Base-by-base conservation (phyloP, 2,797 vertebrate species). In the Danio tinwini region DNA sequence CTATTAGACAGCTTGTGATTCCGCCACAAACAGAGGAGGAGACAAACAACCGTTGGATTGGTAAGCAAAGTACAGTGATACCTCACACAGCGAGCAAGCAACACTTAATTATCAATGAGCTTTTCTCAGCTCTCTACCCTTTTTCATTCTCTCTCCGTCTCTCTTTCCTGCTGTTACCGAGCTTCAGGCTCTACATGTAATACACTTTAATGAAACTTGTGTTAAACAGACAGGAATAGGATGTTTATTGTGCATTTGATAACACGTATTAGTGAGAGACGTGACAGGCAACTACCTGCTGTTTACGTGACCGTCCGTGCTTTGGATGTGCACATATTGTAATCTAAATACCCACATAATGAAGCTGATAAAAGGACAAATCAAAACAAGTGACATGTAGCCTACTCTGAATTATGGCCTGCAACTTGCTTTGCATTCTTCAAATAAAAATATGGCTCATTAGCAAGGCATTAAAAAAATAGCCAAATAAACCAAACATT, bases 61-160 rank as follows among this genome's bases (percentile, higher is more conserved):
- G 71, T 79, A 83, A 84, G 78, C 75, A 84, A 84, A 85, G 62
- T 85, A 74, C 62, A 62, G 78, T 40, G 45, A 89, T 90, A 89
- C 90, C 91, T 90, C 92, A 92, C 93, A 93, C 91, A 85, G 88
- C 90, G 91, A 92, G 92, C 92, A 93, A 94, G 92, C 92, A 93
- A 92, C 93, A 92, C 92, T 95, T 95, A 94, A 94, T 94, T 95
- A 94, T 94, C 94, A 93, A 93, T 94, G 92, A 93, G 93, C 92
- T 92, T 94, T 93, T 94, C 85, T 86, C 90, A 93, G 92, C 91
- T 92, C 53, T 72, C 29, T 29, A 16, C 77, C 56, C 49, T 78
- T 61, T 72, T 50, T 79, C 76, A 70, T 44, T 73, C 53, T 7
- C 52, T 69, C 64, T 19, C 71, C 69, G 67, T 63, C 40, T 52